These are phyloP conservation scores for Argyresthia albistria DNA, from an alignment of 2,888 invertebrate genomes.

Conservation along the genomic window DNA sequence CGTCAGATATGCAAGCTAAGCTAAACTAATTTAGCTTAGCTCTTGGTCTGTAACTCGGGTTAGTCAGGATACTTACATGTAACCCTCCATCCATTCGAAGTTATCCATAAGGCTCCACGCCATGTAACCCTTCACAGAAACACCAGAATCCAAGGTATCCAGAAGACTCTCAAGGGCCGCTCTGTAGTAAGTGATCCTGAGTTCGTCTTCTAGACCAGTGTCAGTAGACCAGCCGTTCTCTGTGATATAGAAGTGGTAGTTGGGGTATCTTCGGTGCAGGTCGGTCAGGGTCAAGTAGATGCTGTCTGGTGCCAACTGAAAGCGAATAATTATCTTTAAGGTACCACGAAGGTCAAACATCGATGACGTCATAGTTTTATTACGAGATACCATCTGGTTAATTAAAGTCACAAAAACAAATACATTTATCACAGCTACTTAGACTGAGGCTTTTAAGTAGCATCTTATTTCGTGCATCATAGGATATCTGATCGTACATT, in stretches of 20 bases:
- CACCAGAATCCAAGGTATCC: constrained; percentile 51
- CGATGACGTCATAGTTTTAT: no score
- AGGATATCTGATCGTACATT: no score
- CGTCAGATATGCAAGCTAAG: no score
- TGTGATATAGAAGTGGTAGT: constrained; percentile 68
- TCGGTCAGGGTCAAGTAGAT: constrained; percentile 66
- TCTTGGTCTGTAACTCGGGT: no score
- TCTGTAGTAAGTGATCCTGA: constrained; percentile 50
- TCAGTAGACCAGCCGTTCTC: constrained; percentile 73
- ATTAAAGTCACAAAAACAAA: no score
- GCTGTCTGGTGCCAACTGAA: constrained; percentile 70
- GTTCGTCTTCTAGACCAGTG: constrained; percentile 59
- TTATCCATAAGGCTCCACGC: constrained; percentile 77
- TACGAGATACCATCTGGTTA: no score
- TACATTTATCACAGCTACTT: no score
- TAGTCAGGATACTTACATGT: constrained; percentile 57
- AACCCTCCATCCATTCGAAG: constrained; percentile 75
- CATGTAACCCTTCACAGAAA: constrained; percentile 66
- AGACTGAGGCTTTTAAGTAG: no score
- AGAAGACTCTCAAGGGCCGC: constrained; percentile 49
- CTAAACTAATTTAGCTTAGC: no score
- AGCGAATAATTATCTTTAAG: background rate
- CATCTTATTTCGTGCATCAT: no score
- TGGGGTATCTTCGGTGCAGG: constrained; percentile 55
- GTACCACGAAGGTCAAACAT: no score